Percentiles rank a stretch among this genome's conserved stretches.
Evolutionary conservation across 2,113 vertebrate genomes (phyloP).

Genomic region (Clarias magur): DNA sequence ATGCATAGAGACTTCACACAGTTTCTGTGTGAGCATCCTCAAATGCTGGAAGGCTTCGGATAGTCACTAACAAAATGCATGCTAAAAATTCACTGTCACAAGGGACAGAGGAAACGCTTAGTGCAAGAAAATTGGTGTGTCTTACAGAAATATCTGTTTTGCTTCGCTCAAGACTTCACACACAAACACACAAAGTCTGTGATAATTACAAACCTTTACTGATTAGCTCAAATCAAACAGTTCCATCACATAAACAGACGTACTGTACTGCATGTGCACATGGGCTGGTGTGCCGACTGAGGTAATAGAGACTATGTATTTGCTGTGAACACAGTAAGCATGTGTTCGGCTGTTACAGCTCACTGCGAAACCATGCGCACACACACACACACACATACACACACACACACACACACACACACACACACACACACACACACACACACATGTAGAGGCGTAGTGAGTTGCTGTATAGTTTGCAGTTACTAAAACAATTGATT

Average conservation of each 20-base stretch:
- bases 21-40: not conserved
- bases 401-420: not conserved
- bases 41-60: not conserved
- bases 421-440: no score
- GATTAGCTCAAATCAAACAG: conserved; percentile 13
- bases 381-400: not conserved
- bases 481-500: conserved; percentile 48
- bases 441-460: not conserved
- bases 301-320: not conserved
- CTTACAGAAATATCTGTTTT: conserved; percentile 14
- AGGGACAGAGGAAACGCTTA: conserved; percentile 12
- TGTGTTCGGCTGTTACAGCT: not conserved
- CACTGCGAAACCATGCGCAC: conserved; percentile 12
- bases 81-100: conserved; percentile 14
- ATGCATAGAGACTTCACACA: not conserved
- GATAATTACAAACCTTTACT: conserved; percentile 3
- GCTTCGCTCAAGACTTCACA: not conserved
- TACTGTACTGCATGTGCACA: not conserved
- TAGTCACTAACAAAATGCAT: conserved; percentile 9
- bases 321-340: not conserved
- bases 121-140: not conserved
- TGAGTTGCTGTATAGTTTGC: conserved; percentile 41
- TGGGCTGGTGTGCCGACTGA: not conserved
- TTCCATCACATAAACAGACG: not conserved
- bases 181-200: not conserved